A percentile compares a stretch with the other conserved stretches of the same genome.
phyloP scores from a whole-genome alignment of 2,113 vertebrate genomes.

The Pelmatolapia mariae region DNA sequence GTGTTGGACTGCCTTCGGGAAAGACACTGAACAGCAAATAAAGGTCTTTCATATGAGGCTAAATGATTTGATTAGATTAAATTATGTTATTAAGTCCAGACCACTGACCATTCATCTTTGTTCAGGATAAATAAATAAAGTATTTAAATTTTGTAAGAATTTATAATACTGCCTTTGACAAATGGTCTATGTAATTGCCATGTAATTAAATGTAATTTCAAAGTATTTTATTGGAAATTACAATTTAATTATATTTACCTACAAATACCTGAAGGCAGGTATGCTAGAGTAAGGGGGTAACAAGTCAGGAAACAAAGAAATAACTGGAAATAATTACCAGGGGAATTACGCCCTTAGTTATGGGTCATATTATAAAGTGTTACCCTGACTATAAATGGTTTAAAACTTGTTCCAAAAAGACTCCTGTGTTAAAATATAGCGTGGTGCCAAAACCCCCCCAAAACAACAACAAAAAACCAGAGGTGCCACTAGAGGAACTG shows the following conservation, averaged over 20 bases:
- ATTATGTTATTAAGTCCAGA: background rate
- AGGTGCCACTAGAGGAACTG: background rate
- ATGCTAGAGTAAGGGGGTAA: background rate
- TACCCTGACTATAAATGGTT: background rate
- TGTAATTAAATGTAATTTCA: background rate
- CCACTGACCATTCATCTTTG: background rate
- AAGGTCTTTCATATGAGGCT: background rate
- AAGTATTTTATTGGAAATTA: background rate
- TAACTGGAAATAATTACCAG: background rate
- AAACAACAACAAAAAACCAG: background rate
- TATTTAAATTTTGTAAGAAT: background rate
- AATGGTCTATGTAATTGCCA: background rate
- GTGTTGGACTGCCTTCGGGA: background rate
- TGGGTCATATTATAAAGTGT: background rate
- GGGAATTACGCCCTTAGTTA: background rate
- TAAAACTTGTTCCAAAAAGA: background rate
- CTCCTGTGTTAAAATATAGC: background rate
- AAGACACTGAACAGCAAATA: background rate
- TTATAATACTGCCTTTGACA: background rate
- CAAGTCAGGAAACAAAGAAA: background rate
- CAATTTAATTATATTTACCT: background rate
- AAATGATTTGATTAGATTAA: background rate
- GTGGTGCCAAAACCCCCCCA: rapidly evolving
- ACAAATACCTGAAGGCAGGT: background rate
- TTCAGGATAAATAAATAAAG: background rate